Evolutionary conservation across 1,140 invertebrate species (phyloP), one percentile per base, ranked within the genome.

Genomic region (Lepidurus packardi): DNA sequence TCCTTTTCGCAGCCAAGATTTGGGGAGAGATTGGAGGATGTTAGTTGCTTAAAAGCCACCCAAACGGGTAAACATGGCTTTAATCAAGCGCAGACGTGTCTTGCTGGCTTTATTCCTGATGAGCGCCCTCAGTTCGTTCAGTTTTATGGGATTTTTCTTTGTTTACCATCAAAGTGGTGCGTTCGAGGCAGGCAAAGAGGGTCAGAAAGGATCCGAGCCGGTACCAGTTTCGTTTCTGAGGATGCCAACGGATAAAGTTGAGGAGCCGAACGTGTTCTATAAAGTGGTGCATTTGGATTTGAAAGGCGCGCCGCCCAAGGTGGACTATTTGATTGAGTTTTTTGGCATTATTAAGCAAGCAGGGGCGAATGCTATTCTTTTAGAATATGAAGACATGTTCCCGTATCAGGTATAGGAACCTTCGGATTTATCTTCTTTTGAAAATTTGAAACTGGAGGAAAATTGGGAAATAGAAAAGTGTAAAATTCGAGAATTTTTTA

Each of bases 371-470:
- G 95, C 94, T 1, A 85, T 98, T 42, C 86, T 98, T 1, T 85
- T 98, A 76, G 97, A 99, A 85, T 99, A 98, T 87, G 97, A 99
- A 87, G 97, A 99, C 82, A 98, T 97, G 93, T 99, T 98, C 85
- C 97, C 97, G 0, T 98, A 93, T 85, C 53, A 65, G 53, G 53
- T 65, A n/a, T n/a, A n/a, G n/a, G n/a, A n/a, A n/a, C n/a, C n/a
- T n/a, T n/a, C n/a, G n/a, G n/a, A n/a, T n/a, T n/a, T n/a, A n/a
- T n/a, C n/a, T n/a, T n/a, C n/a, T n/a, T n/a, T n/a, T n/a, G n/a
- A n/a, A n/a, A n/a, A n/a, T n/a, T n/a, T n/a, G n/a, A n/a, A 34
- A 34, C 9, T 47, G 16, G 45, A 47, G 53, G n/a, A 65, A 21
- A 16, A 65, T 47, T 3, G 1, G 53, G 8, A 4, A 65, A 65